Base-by-base conservation (phyloP, 2,888 invertebrate genomes). In the Celastrina argiolus region DNA sequence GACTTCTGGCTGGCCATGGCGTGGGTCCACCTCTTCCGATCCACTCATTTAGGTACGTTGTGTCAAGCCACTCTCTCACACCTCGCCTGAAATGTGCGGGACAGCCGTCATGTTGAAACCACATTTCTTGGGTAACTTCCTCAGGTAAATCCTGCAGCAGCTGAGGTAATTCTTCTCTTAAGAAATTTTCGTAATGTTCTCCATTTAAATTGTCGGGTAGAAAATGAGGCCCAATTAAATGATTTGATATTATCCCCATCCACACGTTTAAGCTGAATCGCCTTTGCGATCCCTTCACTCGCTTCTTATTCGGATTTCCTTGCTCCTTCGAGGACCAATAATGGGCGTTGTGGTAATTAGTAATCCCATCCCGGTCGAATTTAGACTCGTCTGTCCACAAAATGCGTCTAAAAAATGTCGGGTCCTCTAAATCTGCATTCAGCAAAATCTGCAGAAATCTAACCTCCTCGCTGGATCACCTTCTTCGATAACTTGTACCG, bases 221-320 rank as follows among this genome's bases (percentile, higher is more conserved):
- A 69, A 71, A 71, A 66, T 67, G 64, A 56, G 73, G 71, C 34
- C 70, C 70, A 66, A 72, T 71, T 65, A 72, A 69, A 67, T 67
- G 65, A 41, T 68, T 68, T 2, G 58, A 59, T 12, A 71, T 71
- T 22, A 74, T 69, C 39, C 71, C 74, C 41, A 41, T 16, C 71
- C 70, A 72, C 34, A 70, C 71, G 56, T 70, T 72, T 18, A 72
- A 10, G 6, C 66, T 66, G 39, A 73, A 73, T 65, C 69, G 26
- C 66, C 68, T 7, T 67, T 71, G 70, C 45, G 26, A 68, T 66
- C 56, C 12, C 26, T 56, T 22, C 6, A 56, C 18, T 18, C 51
- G 6, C 18, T 56, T 56, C 63, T 68, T 69, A 26, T 68, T 45
- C 1, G 68, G 66, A 66, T 71, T 69, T 61, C 56, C 14, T 31